These are phyloP conservation scores for Tribolium madens DNA, from an alignment of 1,140 invertebrate species.

Conservation along the genomic window DNA sequence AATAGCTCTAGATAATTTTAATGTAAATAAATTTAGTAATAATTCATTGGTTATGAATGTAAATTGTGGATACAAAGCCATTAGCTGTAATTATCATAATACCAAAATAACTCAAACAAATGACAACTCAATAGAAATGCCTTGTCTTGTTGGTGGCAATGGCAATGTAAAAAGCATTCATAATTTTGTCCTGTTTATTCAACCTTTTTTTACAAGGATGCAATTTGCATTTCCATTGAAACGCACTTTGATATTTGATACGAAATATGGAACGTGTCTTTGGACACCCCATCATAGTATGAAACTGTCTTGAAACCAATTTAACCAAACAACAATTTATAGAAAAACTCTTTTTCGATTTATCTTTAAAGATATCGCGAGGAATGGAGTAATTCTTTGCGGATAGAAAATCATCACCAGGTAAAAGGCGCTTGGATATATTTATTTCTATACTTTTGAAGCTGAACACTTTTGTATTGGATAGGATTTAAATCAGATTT, in stretches of 20 bases:
- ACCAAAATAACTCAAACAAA: neutral
- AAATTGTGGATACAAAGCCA: neutral
- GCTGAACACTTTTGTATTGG: too few relatives aligned
- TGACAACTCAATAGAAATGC: neutral
- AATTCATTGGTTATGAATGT: neutral
- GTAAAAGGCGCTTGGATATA: too few relatives aligned
- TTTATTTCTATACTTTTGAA: too few relatives aligned
- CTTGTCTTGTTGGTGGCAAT: neutral
- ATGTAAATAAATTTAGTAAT: neutral
- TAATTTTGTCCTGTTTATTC: too few relatives aligned
- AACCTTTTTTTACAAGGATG: neutral
- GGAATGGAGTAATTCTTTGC: neutral
- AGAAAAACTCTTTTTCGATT: conserved; percentile 14
- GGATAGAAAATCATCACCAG: neutral
- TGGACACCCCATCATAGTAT: neutral
- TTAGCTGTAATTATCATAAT: neutral
- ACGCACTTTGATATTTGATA: neutral
- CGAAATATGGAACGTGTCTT: neutral
- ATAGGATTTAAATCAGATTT: too few relatives aligned
- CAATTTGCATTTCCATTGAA: neutral
- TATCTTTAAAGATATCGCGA: neutral
- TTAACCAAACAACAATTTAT: conserved; percentile 14
- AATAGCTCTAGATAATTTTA: too few relatives aligned
- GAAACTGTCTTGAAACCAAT: neutral
- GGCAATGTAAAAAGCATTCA: neutral